Base-by-base conservation (phyloP, 2,113 vertebrate species). In the Stomatorhinus ivindoensis region DNA sequence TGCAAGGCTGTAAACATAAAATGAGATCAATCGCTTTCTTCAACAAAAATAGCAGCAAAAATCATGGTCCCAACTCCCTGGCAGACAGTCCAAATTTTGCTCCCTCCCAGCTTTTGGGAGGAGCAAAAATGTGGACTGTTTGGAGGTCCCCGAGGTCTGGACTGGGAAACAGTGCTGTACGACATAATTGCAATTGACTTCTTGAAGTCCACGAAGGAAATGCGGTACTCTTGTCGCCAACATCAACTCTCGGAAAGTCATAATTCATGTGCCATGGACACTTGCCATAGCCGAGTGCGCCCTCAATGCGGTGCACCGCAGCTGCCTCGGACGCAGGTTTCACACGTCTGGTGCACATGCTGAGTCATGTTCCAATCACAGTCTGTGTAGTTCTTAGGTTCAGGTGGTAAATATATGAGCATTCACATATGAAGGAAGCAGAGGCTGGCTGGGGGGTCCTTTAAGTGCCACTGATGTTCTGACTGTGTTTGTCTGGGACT, bases 251-350 rank as follows among this genome's bases (percentile, higher is more conserved):
- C 9, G 46, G 42, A 84, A 84, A 84, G 24, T 24, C 82, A 84
- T 27, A 86, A 86, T 85, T 44, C 46, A 11, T 85, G 42, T 85
- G 9, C 5, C 24, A 21, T 85, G 82, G 44, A 24, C 47, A 89
- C 61, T 58, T 87, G 89, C 89, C 89, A 87, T 89, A n/a, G 61
- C 80, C 31, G 90, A 82, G 87, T 39, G 48, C 35, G 15, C 46
- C 2, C 13, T 91, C 65, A 73, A 88, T 39, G 82, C 82, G 65
- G 65, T 48, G 55, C 35, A 50, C 35, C 80, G 42, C 86, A 31
- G 82, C 61, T 50, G 31, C 65, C 89, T 69, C 84, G 84, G 31
- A 55, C 27, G 83, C 80, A 69, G 84, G 83, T 85, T 84, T 58
- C 39, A 84, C 85, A 73, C 24, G 53, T 21, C 44, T 24, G 83